Percentiles rank a stretch among this genome's conserved stretches.
These are phyloP conservation scores for Leistus spinibarbis DNA, from an alignment of 2,888 invertebrate species.

Conservation along the genomic window DNA sequence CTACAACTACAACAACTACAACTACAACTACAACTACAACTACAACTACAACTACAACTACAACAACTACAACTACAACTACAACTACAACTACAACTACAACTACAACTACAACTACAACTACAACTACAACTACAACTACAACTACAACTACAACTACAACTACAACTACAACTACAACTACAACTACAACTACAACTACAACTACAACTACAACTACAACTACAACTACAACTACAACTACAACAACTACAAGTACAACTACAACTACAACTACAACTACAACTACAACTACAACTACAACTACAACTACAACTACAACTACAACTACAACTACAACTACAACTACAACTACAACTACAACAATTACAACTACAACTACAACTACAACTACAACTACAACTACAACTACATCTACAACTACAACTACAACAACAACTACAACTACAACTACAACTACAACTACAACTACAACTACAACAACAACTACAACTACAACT, in stretches of 20 bases:
- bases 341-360: neutral
- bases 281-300: neutral
- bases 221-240: neutral
- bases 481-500: conserved; percentile 19
- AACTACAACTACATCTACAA: neutral
- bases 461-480: conserved; percentile 3
- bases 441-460: neutral
- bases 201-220: neutral
- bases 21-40: neutral
- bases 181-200: neutral
- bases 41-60: neutral
- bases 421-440: neutral
- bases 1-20: neutral
- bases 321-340: neutral
- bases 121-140: neutral
- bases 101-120: neutral
- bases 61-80: neutral
- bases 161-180: neutral
- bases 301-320: neutral
- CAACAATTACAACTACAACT: neutral
- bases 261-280: neutral
- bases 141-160: neutral
- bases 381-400: neutral
- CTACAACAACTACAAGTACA: neutral
- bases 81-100: neutral